Evolutionary conservation across 2,797 vertebrate species (phyloP).

Genomic region (Microhierax caerulescens): DNA sequence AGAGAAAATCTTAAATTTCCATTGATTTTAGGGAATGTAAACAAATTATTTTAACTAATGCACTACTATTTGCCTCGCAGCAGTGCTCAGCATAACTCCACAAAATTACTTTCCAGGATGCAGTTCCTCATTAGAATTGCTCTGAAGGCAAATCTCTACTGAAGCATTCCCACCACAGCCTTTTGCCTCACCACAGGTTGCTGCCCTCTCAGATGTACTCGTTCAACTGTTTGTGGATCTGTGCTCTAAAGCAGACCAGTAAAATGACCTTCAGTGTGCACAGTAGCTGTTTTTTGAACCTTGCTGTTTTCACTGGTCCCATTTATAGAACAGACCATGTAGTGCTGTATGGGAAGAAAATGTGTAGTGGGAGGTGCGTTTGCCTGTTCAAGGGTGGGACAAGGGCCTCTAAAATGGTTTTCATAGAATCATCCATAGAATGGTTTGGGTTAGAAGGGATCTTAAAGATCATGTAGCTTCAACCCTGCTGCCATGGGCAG

Average conservation of each 20-base stretch:
- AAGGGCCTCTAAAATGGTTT: background rate
- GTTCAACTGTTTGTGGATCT: background rate
- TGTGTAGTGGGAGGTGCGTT: background rate
- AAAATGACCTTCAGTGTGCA: background rate
- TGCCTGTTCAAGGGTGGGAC: background rate
- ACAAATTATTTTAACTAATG: slow-evolving; percentile 43
- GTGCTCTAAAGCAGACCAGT: background rate
- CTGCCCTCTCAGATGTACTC: background rate
- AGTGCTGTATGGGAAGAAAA: background rate
- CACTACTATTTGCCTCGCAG: background rate
- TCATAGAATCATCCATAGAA: background rate
- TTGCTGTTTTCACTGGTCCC: background rate
- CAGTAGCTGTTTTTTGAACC: background rate
- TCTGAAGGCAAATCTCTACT: background rate
- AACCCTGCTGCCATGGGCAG: background rate
- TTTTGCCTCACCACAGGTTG: background rate
- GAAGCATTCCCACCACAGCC: background rate
- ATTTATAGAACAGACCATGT: background rate
- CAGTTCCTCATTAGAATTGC: background rate
- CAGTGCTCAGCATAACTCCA: background rate
- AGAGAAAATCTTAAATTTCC: slow-evolving; percentile 9
- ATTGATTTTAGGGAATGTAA: slow-evolving; percentile 39
- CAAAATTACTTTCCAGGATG: background rate
- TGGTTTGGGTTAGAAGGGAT: background rate
- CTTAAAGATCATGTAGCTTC: background rate